Evolutionary conservation across 2,888 invertebrate species (phyloP).

Genomic region (Brassicogethes aeneus): DNA sequence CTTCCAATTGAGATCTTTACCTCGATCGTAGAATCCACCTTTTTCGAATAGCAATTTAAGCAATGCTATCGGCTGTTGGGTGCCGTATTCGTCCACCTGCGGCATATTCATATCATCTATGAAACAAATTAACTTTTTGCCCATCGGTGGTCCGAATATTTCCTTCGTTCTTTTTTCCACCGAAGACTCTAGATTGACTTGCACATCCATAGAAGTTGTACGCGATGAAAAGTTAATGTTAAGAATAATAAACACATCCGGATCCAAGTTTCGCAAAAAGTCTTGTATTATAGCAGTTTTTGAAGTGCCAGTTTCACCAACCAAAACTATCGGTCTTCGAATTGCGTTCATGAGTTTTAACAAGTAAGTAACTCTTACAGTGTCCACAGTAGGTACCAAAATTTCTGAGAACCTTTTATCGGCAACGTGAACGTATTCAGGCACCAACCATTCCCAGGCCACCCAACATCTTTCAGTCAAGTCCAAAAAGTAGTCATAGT

Average conservation of each 20-base stretch:
- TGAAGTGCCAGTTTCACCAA: slow-evolving; percentile 88
- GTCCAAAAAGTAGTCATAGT: slow-evolving; percentile 80
- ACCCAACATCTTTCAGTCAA: slow-evolving; percentile 60
- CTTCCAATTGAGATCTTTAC: slow-evolving; percentile 86
- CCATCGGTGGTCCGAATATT: slow-evolving; percentile 81
- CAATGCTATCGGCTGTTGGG: slow-evolving; percentile 88
- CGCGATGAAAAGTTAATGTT: slow-evolving; percentile 88
- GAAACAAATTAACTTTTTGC: slow-evolving; percentile 81
- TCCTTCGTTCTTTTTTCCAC: slow-evolving; percentile 88
- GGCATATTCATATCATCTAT: slow-evolving; percentile 97
- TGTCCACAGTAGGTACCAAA: slow-evolving; percentile 84
- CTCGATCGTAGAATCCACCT: slow-evolving; percentile 82
- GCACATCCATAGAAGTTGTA: slow-evolving; percentile 85
- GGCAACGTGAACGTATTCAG: slow-evolving; percentile 64
- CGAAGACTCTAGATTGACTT: slow-evolving; percentile 75
- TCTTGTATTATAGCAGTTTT: slow-evolving; percentile 85
- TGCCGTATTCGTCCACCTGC: slow-evolving; percentile 77
- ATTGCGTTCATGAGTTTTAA: slow-evolving; percentile 70
- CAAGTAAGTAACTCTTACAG: slow-evolving; percentile 70
- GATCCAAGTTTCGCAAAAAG: slow-evolving; percentile 63
- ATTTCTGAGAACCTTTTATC: slow-evolving; percentile 68
- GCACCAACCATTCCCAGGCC: slow-evolving; percentile 77
- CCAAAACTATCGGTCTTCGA: slow-evolving; percentile 66
- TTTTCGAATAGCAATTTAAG: slow-evolving; percentile 84
- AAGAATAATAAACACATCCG: slow-evolving; percentile 63